Percentiles rank a stretch among this genome's conserved stretches.
Conservation (phyloP, 2,888 invertebrate genomes). For the Pyrgus malvae region DNA sequence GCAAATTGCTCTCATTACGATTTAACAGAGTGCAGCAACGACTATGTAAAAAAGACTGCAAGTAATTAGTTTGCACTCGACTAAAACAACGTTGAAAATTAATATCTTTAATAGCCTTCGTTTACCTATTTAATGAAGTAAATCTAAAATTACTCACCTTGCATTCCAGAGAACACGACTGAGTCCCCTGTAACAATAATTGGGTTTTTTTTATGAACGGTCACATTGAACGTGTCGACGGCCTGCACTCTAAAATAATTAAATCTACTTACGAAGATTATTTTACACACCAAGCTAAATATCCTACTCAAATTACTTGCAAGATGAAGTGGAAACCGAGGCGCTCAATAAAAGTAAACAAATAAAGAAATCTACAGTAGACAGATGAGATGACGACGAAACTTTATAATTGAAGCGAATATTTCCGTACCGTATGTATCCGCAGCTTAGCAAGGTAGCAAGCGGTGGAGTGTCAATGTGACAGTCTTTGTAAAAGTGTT, state of each 20-base stretch:
- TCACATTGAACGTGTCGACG: not conserved
- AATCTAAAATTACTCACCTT: conserved; percentile 67
- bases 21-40: no score
- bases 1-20: no score
- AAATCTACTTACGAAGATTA: not conserved
- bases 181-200: conserved; percentile 82
- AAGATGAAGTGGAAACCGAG: not conserved
- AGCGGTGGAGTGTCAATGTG: not conserved
- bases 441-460: not conserved
- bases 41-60: no score
- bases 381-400: not conserved
- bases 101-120: no score
- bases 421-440: not conserved
- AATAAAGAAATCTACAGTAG: not conserved
- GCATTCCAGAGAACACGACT: conserved; percentile 83
- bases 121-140: no score
- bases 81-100: no score
- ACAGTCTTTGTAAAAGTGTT: not conserved
- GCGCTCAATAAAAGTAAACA: not conserved
- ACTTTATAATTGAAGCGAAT: not conserved
- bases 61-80: no score
- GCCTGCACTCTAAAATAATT: not conserved
- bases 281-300: not conserved
- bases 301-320: not conserved
- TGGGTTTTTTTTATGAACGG: not conserved